These are phyloP conservation scores for Chionomys nivalis DNA, from an alignment of 2,113 vertebrate genomes.

Conservation along the genomic window DNA sequence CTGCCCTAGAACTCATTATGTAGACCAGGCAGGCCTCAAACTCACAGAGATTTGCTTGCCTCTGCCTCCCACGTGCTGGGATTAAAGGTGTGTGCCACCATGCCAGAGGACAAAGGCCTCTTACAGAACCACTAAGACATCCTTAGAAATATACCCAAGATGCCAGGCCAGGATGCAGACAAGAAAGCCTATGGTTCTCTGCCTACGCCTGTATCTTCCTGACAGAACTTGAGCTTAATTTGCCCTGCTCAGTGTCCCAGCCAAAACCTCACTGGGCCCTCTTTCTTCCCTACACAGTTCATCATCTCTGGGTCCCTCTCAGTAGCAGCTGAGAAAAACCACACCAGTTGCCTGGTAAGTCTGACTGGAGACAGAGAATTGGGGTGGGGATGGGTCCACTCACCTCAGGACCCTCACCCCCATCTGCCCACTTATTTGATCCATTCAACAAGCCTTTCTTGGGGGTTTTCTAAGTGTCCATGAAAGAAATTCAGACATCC, in stretches of 20 bases:
- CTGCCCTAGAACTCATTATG: not conserved
- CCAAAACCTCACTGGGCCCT: not conserved
- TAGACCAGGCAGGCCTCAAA: not conserved
- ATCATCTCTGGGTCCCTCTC: constrained; percentile 76
- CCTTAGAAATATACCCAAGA: not conserved
- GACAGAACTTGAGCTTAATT: not conserved
- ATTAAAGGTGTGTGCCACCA: not conserved
- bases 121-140: not conserved
- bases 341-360: constrained; percentile 74
- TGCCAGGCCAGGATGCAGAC: not conserved
- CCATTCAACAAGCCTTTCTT: not conserved
- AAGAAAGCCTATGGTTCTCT: not conserved
- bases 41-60: not conserved
- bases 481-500: accelerated
- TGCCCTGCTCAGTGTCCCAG: not conserved
- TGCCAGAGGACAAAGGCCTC: not conserved
- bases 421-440: not conserved
- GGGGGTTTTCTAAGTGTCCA: not conserved
- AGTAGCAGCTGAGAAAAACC: constrained; percentile 71
- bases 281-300: constrained; percentile 62
- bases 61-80: not conserved
- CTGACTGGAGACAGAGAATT: not conserved
- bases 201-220: not conserved
- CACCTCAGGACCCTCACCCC: not conserved
- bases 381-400: not conserved